Conservation (phyloP, 2,113 vertebrate genomes). For the Anser cygnoides region DNA sequence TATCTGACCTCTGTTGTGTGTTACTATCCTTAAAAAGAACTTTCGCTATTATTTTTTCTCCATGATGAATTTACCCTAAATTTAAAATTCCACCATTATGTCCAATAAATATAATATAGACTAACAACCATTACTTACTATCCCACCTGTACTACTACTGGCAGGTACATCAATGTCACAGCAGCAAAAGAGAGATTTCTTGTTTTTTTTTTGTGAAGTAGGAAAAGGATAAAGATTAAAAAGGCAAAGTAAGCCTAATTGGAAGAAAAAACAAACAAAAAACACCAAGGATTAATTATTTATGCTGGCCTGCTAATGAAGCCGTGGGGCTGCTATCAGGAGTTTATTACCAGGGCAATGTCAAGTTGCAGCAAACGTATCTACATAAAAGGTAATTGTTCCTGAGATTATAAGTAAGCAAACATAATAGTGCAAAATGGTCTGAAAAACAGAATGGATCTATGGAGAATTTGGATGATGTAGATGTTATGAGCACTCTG, state of each 20-base stretch:
- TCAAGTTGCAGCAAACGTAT: neutral
- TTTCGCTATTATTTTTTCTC: neutral
- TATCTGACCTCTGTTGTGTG: neutral
- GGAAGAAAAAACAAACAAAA: neutral
- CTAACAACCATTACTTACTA: neutral
- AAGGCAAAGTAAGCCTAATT: neutral
- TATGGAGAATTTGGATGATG: neutral
- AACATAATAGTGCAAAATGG: neutral
- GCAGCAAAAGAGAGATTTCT: neutral
- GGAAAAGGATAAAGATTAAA: neutral
- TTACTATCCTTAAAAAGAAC: neutral
- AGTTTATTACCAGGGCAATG: neutral
- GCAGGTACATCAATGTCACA: neutral
- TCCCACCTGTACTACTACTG: neutral
- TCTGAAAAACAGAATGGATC: neutral
- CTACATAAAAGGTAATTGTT: neutral
- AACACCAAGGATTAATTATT: neutral
- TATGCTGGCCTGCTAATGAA: neutral
- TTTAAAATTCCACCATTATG: neutral
- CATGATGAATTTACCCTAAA: neutral
- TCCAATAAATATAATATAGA: neutral
- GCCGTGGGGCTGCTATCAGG: neutral
- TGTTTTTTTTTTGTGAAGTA: neutral
- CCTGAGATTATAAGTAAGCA: neutral
- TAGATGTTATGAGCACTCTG: neutral